Percentiles rank a stretch among this genome's conserved stretches.
Conservation (phyloP, 2,113 vertebrate genomes). For the Oryzias javanicus region DNA sequence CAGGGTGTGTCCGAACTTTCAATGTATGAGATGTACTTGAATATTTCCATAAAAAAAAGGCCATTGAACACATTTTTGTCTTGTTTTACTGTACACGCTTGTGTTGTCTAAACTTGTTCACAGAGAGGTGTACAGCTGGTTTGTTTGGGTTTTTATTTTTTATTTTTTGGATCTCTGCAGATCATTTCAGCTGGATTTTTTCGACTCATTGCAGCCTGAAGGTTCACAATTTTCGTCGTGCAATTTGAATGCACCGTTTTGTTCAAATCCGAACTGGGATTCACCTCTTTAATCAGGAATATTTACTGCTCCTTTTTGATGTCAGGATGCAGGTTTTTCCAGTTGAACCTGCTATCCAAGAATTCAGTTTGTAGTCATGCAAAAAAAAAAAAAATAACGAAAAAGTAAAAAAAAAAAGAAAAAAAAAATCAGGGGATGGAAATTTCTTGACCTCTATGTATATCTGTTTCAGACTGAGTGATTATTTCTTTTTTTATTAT, state of each 20-base stretch:
- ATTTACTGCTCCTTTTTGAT: conserved; percentile 66
- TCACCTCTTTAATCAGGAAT: conserved; percentile 56
- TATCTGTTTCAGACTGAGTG: conserved; percentile 39
- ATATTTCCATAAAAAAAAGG: conserved; percentile 69
- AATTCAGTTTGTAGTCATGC: conserved; percentile 1
- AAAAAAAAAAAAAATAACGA: conserved; percentile 12
- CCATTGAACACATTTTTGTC: conserved; percentile 76
- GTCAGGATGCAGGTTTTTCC: conserved; percentile 59
- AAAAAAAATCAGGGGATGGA: conserved; percentile 2
- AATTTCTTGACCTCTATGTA: conserved; percentile 49
- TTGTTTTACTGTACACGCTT: conserved; percentile 69
- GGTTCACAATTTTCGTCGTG: conserved; percentile 25
- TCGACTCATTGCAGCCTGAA: conserved; percentile 32
- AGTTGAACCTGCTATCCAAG: conserved; percentile 34
- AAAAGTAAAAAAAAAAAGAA: conserved; percentile 21
- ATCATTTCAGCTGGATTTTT: conserved; percentile 49
- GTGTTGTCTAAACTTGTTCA: conserved; percentile 54
- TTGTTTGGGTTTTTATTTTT: conserved; percentile 28
- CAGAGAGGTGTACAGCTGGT: conserved; percentile 51
- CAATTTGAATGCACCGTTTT: conserved; percentile 1
- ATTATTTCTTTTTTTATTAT: conserved; percentile 33
- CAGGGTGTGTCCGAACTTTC: conserved; percentile 53
- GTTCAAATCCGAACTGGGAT: conserved; percentile 25
- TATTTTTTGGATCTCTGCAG: conserved; percentile 57
- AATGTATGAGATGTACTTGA: conserved; percentile 82